These are phyloP conservation scores for Crossocerus cetratus DNA, from an alignment of 2,888 invertebrate genomes.

Conservation along the genomic window DNA sequence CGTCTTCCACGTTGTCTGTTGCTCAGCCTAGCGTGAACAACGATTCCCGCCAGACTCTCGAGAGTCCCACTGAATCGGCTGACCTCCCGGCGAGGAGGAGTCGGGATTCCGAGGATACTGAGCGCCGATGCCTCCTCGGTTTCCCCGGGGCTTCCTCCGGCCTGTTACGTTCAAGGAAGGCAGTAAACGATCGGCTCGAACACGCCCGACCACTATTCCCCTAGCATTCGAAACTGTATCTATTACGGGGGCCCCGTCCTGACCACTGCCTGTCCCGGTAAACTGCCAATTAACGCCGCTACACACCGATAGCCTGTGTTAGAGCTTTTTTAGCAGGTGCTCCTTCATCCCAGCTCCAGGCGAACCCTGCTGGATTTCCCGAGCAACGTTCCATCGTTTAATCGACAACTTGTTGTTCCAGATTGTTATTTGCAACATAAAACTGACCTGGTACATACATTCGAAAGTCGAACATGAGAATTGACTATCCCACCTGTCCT, in stretches of 20 bases:
- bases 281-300: constrained; percentile 1
- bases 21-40: constrained; percentile 43
- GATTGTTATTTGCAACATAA: no score
- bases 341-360: background rate
- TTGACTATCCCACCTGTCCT: background rate
- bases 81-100: constrained; percentile 27
- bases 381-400: no score
- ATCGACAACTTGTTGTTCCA: no score
- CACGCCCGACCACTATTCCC: no score
- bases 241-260: background rate
- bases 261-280: background rate
- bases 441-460: no score
- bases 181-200: no score
- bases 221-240: background rate
- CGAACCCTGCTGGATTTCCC: no score
- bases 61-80: constrained; percentile 29
- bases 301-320: background rate
- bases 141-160: constrained; percentile 25
- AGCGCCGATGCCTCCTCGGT: constrained; percentile 12
- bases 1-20: constrained; percentile 42
- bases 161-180: background rate
- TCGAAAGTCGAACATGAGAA: no score
- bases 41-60: constrained; percentile 30
- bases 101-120: constrained; percentile 19
- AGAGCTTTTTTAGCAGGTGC: background rate